Conservation (phyloP, 2,797 vertebrate genomes). For the Echiichthys vipera region DNA sequence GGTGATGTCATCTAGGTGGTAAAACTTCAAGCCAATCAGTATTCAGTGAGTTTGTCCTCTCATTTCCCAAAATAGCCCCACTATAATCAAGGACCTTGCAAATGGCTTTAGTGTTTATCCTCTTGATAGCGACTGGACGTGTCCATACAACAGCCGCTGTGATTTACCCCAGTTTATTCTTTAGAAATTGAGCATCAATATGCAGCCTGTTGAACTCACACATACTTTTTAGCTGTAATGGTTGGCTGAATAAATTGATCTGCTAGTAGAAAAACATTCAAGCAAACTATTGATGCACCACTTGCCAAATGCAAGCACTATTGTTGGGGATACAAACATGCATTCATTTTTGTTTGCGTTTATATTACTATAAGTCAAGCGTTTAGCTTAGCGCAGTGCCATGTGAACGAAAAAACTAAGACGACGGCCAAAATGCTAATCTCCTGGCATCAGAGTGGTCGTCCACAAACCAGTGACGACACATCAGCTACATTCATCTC, state of each 20-base stretch:
- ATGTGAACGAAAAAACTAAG: no score
- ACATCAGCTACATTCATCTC: no score
- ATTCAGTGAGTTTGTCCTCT: background rate
- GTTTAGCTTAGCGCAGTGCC: no score
- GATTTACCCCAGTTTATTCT: background rate
- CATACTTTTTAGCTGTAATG: background rate
- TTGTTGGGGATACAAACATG: background rate
- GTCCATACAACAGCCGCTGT: conserved; percentile 1
- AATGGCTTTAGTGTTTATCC: conserved; percentile 1
- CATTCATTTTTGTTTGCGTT: no score
- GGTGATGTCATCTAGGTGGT: background rate
- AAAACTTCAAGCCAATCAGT: conserved; percentile 19
- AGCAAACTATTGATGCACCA: background rate
- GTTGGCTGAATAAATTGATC: background rate
- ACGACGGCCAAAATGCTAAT: no score
- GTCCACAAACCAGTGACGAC: no score
- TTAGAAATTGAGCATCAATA: background rate
- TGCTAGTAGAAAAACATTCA: background rate
- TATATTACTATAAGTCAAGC: no score
- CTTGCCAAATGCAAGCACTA: background rate
- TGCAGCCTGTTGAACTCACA: background rate
- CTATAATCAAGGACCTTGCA: conserved; percentile 12
- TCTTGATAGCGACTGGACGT: background rate
- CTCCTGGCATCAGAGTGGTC: no score
- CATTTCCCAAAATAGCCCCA: conserved; percentile 27